A percentile compares a stretch with the other conserved stretches of the same genome.
phyloP scores from a whole-genome alignment of 2,113 vertebrate species.

The Trichomycterus rosablanca region DNA sequence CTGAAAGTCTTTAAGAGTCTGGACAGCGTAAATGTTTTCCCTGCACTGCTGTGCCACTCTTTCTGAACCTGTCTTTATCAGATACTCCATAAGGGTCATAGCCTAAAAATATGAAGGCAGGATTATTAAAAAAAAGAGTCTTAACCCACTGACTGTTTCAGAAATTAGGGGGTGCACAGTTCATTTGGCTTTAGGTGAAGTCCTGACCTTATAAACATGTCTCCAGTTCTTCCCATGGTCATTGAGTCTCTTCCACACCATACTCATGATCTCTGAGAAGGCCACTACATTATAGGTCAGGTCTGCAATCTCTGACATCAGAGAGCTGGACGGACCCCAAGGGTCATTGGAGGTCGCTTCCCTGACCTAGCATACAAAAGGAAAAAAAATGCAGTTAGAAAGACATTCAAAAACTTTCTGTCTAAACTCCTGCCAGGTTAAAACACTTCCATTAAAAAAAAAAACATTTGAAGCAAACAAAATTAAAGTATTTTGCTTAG shows the following conservation, averaged over 20 bases:
- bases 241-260: conserved; percentile 89
- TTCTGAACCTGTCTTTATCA: conserved; percentile 90
- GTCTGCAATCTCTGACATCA: conserved; percentile 89
- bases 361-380: conserved; percentile 59
- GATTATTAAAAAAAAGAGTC: too few species aligned
- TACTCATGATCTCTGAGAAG: conserved; percentile 92
- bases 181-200: too few species aligned
- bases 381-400: neutral
- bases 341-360: conserved; percentile 88
- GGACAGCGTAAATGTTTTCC: conserved; percentile 90
- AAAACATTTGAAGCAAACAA: too few species aligned
- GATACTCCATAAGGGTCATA: conserved; percentile 92
- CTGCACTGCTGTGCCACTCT: conserved; percentile 88
- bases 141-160: too few species aligned
- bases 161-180: too few species aligned
- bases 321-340: conserved; percentile 86
- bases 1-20: conserved; percentile 90
- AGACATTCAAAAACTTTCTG: neutral
- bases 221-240: conserved; percentile 92
- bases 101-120: conserved; percentile 61
- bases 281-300: conserved; percentile 88
- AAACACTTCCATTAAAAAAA: too few species aligned
- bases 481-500: too few species aligned
- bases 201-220: conserved; percentile 84
- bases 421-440: too few species aligned